Base-by-base conservation (phyloP, 2,888 invertebrate species). In the Pantelozetes paolii region DNA sequence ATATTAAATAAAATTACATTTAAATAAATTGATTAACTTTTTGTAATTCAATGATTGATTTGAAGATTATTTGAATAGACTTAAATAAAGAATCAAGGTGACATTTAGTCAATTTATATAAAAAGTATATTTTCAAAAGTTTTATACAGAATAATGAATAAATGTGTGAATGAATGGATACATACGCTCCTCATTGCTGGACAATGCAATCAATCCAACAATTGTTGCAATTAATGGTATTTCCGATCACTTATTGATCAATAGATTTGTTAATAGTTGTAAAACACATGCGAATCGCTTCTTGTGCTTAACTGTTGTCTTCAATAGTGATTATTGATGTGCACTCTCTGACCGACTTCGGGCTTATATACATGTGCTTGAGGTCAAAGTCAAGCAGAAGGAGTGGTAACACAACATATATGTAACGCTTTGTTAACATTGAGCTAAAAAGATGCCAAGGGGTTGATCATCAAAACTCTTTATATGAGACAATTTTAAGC, bases 111-210 rank as follows among this genome's bases (percentile, higher is more conserved):
- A n/a, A n/a, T n/a, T n/a, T n/a, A n/a, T n/a, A n/a, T n/a, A n/a
- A n/a, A n/a, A n/a, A n/a, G n/a, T n/a, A n/a, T n/a, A n/a, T n/a
- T n/a, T n/a, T n/a, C n/a, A n/a, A n/a, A n/a, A n/a, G n/a, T n/a
- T n/a, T n/a, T n/a, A n/a, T n/a, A n/a, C n/a, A n/a, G n/a, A n/a
- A n/a, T n/a, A n/a, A n/a, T n/a, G n/a, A n/a, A n/a, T n/a, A n/a
- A n/a, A n/a, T n/a, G n/a, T n/a, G n/a, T n/a, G n/a, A n/a, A n/a
- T n/a, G n/a, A n/a, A n/a, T n/a, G n/a, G n/a, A n/a, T n/a, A 69
- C 69, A 20, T 69, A 69, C 69, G 69, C 69, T 69, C 69, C 69
- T 69, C 69, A 69, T 69, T 23, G 69, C 45, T 48, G 48, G 6
- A 1, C 3, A n/a, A 64, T 64, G 18, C 20, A 64, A 20, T 36